Percentiles rank a stretch among this genome's conserved stretches.
These are phyloP conservation scores for Jaculus jaculus DNA, from an alignment of 2,113 vertebrate genomes.

Conservation along the genomic window DNA sequence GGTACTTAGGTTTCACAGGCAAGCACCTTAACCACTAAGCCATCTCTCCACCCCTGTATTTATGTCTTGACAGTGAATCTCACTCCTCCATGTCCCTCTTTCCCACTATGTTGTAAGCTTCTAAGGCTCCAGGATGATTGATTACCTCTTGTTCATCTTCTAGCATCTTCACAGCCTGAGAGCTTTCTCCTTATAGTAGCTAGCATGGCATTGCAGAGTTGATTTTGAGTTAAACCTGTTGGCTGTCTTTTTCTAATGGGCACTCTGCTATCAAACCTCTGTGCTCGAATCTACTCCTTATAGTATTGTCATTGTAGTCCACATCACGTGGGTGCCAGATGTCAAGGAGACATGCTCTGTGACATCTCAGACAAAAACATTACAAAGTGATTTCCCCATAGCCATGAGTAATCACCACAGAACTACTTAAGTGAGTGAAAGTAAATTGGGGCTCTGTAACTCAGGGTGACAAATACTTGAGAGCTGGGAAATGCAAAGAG, in stretches of 20 bases:
- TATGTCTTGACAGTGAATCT: not conserved
- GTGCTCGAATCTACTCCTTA: not conserved
- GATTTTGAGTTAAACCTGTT: not conserved
- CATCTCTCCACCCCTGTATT: too few species aligned
- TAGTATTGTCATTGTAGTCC: not conserved
- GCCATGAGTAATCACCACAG: conserved; percentile 62
- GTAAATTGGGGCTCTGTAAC: conserved; percentile 22
- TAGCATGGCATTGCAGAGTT: accelerated
- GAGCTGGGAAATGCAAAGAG: conserved; percentile 56
- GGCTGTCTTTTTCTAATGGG: not conserved
- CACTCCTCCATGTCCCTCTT: not conserved
- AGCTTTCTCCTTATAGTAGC: not conserved
- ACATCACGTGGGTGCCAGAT: not conserved
- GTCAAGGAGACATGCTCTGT: not conserved
- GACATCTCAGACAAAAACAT: conserved; percentile 61
- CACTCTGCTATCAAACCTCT: not conserved
- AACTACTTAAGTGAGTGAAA: conserved; percentile 44
- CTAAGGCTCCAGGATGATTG: not conserved
- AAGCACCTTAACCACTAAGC: too few species aligned
- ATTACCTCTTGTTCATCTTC: not conserved
- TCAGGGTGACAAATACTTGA: conserved; percentile 60
- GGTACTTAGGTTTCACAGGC: too few species aligned
- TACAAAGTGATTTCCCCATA: conserved; percentile 34
- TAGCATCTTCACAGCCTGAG: not conserved
- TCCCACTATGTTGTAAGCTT: not conserved